Percentiles rank a stretch among this genome's conserved stretches.
Evolutionary conservation across 2,113 vertebrate species (phyloP).

Genomic region (Ailurus styani): DNA sequence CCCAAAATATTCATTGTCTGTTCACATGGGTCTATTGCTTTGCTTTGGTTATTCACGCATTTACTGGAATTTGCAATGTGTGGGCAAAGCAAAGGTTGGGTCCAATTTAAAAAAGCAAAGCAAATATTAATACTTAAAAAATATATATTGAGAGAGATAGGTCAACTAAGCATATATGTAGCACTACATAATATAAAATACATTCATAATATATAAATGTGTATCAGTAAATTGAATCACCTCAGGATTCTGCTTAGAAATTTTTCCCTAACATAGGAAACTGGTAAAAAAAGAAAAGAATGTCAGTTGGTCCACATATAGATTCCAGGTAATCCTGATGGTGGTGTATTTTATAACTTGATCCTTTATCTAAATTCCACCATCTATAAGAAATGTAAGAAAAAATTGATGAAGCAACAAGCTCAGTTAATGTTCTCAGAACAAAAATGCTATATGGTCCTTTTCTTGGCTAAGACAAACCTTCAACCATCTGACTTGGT

Average conservation of each 20-base stretch:
- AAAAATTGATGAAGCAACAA: neutral
- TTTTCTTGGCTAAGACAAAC: neutral
- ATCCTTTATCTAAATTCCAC: neutral
- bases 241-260: neutral
- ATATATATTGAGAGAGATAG: neutral
- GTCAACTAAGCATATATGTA: neutral
- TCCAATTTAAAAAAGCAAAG: neutral
- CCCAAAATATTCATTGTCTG: neutral
- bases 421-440: neutral
- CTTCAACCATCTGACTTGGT: neutral
- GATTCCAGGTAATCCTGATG: neutral
- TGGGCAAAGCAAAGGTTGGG: neutral
- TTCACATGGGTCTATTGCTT: neutral
- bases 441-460: neutral
- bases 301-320: neutral
- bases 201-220: neutral
- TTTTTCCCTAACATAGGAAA: neutral
- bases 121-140: neutral
- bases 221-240: neutral
- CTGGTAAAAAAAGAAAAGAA: neutral
- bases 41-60: neutral
- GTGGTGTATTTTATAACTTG: neutral
- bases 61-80: neutral
- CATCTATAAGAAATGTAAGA: neutral
- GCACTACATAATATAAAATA: neutral